Conservation (phyloP, 2,888 invertebrate genomes). For the Neria commutata region DNA sequence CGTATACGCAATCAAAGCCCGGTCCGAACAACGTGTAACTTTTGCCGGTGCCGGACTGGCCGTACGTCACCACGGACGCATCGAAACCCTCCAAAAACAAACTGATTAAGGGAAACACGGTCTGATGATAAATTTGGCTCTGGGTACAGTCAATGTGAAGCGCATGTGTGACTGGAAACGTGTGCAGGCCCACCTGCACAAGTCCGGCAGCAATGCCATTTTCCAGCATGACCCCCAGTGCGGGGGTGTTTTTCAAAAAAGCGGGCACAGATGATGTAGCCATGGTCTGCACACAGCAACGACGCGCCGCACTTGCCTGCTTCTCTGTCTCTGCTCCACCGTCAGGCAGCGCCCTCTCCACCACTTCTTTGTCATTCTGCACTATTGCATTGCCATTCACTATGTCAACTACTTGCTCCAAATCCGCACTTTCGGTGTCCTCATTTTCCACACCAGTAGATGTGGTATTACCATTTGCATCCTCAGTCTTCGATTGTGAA, state of each 20-base stretch:
- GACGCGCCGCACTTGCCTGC: not conserved
- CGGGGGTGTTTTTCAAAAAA: conserved; percentile 59
- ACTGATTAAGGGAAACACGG: conserved; percentile 71
- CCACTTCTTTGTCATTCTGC: conserved; percentile 6
- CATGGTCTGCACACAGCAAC: conserved; percentile 51
- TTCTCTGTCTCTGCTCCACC: conserved; percentile 11
- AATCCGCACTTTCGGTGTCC: conserved; percentile 28
- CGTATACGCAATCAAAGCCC: conserved; percentile 67
- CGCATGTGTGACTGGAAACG: conserved; percentile 66
- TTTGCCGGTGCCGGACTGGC: conserved; percentile 73
- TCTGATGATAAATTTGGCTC: conserved; percentile 69
- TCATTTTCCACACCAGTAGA: conserved; percentile 31
- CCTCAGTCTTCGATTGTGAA: not conserved
- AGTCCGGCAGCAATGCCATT: conserved; percentile 55
- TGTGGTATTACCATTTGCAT: not conserved
- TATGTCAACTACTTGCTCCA: not conserved
- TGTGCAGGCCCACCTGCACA: conserved; percentile 56
- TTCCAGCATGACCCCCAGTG: conserved; percentile 37
- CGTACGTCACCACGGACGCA: conserved; percentile 75
- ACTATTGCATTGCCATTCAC: no score
- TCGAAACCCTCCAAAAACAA: conserved; percentile 76
- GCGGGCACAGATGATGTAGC: conserved; percentile 60
- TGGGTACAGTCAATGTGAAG: conserved; percentile 69
- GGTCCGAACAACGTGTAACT: conserved; percentile 76
- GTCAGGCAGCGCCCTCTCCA: not conserved